Evolutionary conservation across 2,113 vertebrate genomes (phyloP), one percentile per base, ranked within the genome.

Genomic region (Morone chrysops): DNA sequence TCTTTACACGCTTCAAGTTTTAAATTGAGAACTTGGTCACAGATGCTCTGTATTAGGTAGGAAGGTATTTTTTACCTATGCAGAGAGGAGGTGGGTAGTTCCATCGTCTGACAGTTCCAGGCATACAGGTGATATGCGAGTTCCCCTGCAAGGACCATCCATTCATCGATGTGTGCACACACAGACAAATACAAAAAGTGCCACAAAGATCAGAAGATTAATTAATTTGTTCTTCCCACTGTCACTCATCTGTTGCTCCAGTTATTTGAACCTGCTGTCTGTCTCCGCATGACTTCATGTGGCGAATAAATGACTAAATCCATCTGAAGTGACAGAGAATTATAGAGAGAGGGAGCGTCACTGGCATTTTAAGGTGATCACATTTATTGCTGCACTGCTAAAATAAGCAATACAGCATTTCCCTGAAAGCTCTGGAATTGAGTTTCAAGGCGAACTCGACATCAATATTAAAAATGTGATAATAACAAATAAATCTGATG

Each of bases 91-190:
- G 97, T 0, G 98, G 98, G 85, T 97, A 99, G 90, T 99, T 99
- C 98, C 98, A 99, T 72, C 98, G 96, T 22, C 98, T 95, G 54
- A 99, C 97, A 0, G 98, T 98, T 66, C 98, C 98, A 0, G 98
- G 98, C 98, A 99, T 99, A 90, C 98, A 99, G 87, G 97, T 98
- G 75, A 99, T 99, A 88, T 99, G 98, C 0, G 98, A 98, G 79
- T 97, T 98, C 41, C 98, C 98, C 98, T 99, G 94, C 3, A 89
- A 81, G 77, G 36, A 67, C 59, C 41, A 75, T 95, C 89, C 22
- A 91, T 1, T 62, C 56, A 79, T 70, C 31, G 6, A 48, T 62
- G 62, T 41, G 48, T 17, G 40, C 38, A 51, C 25, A 53, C 57
- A 60, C 25, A 75, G 62, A 87, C 56, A 83, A 41, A 84, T 40